Evolutionary conservation across 2,797 vertebrate genomes (phyloP).

Genomic region (Rhinoraja longicauda): DNA sequence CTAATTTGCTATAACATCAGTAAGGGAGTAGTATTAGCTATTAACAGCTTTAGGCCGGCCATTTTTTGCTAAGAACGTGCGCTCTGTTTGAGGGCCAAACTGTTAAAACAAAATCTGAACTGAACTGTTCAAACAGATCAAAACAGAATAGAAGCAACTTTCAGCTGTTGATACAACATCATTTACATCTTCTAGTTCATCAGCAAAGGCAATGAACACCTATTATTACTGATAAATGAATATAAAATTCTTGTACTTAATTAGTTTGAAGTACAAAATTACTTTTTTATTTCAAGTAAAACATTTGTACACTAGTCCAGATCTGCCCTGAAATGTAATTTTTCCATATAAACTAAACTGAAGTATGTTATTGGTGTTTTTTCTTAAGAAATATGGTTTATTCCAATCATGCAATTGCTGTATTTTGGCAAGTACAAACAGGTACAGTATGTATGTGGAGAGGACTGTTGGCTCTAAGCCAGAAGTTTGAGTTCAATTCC

Average conservation of each 20-base stretch:
- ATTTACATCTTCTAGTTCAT: neutral
- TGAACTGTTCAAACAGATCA: neutral
- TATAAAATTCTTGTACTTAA: neutral
- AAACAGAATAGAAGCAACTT: neutral
- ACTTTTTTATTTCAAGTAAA: constrained; percentile 23
- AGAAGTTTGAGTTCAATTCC: neutral
- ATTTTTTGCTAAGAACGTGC: neutral
- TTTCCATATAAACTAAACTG: neutral
- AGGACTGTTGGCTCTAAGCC: neutral
- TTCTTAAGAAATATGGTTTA: constrained; percentile 5
- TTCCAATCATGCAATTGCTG: too few relatives aligned
- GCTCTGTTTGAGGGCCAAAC: neutral
- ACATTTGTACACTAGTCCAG: neutral
- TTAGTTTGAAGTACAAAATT: neutral
- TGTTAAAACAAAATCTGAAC: neutral
- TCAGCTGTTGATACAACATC: neutral
- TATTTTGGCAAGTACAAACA: neutral
- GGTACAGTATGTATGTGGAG: neutral
- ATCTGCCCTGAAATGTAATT: neutral
- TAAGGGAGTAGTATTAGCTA: neutral
- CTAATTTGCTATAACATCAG: neutral
- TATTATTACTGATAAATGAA: constrained; percentile 16
- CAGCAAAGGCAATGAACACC: constrained; percentile 14
- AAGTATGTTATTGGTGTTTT: neutral
- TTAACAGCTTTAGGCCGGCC: neutral